Evolutionary conservation across 2,888 invertebrate species (phyloP), one percentile per base, ranked within the genome.

Genomic region (Habrosyne pyritoides): DNA sequence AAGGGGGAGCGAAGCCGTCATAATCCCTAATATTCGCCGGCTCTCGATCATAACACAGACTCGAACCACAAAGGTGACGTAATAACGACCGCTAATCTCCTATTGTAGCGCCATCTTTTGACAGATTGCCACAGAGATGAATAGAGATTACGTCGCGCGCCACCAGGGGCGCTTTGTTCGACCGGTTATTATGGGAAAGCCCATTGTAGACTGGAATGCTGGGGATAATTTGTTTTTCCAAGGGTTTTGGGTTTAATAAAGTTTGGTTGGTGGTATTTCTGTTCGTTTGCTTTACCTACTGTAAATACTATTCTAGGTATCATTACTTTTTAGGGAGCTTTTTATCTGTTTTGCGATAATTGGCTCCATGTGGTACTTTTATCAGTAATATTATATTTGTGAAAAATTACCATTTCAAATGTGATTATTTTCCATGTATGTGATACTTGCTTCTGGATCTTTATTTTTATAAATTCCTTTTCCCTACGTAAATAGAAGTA

Each of bases 101-200:
- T 62, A 91, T 91, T 91, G 91, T 91, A 75, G 86, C 88, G 89
- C 86, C 91, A 91, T 87, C 91, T 91, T 81, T 89, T 91, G 91
- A 89, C 91, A 81, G 89, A 91, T 91, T 89, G 87, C 84, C 81
- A 71, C 64, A 81, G 75, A 81, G 77, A 77, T 87, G 81, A 90
- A 89, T 88, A 69, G 89, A 87, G 89, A 86, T 89, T 88, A 86
- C 81, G 65, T 61, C 57, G 61, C 58, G 60, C 58, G 69, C 72
- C 79, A 77, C 78, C 66, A 81, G 86, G 86, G 85, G 83, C 79
- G 86, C 86, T 89, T 90, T 91, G 90, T 90, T 81, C 79, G 73
- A 53, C 60, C 61, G 69, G 69, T 80, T 88, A 87, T 89, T 85
- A 83, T 66, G 59, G 80, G 75, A 86, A 83, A 83, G 72, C 73